Evolutionary conservation across 2,113 vertebrate species (phyloP), one percentile per base, ranked within the genome.

Genomic region (Embiotoca jacksoni): DNA sequence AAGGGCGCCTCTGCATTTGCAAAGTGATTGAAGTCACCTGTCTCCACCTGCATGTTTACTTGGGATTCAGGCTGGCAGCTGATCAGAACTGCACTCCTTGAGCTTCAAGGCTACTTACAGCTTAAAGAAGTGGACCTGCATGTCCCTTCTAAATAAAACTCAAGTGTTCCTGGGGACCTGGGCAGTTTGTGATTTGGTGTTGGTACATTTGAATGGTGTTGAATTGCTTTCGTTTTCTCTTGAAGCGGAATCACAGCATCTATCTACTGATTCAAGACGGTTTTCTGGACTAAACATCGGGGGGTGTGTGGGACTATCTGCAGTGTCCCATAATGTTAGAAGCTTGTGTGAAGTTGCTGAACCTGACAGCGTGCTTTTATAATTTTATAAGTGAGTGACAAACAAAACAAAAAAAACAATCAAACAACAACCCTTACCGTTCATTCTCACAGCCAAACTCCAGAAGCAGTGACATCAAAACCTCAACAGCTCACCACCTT

Each of bases 371-470:
- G 11, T 58, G 30, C 47, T 37, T 9, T 57, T 44, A 5, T 47
- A 15, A 31, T 14, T 56, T 55, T 23, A 36, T 30, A 23, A 2
- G 3, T 50, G 41, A 55, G 14, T 53, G 37, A 36, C 7, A 47
- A 39, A 60, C 52, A 58, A n/a, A 23, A 23, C 23, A 23, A 23
- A 23, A 23, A 58, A 65, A 23, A 4, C 16, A 41, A 47, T 6
- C 5, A 57, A 71, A 47, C 2, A 32, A 50, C 36, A 23, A 1
- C 72, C 90, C 95, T 96, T 91, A 97, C 96, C 96, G 93, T 95
- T 96, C 96, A 96, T 96, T 59, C 71, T 94, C 89, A 86, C 82
- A 85, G 71, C 80, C 85, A 82, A 32, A 67, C 82, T 76, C 59
- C 81, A 50, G 36, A 32, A 53, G 57, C 62, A 35, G 60, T 58